Conservation (phyloP, 2,113 vertebrate species). For the Megatriorchis doriae region DNA sequence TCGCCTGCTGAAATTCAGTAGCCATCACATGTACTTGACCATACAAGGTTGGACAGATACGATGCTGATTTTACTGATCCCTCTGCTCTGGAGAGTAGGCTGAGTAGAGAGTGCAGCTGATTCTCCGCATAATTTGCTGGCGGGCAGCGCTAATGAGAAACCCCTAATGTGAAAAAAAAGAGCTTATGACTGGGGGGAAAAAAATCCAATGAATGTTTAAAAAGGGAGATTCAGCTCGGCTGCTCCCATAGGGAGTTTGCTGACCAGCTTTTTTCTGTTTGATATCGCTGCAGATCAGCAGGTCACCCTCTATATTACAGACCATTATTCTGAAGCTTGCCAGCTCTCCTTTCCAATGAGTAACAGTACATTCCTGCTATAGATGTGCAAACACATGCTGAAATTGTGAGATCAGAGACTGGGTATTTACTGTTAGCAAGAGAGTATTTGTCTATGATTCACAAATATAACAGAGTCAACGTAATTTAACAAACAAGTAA, state of each 20-base stretch:
- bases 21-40: neutral
- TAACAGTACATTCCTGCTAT: neutral
- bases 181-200: neutral
- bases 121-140: constrained; percentile 6
- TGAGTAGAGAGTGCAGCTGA: neutral
- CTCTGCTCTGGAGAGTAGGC: neutral
- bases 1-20: neutral
- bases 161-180: neutral
- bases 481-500: neutral
- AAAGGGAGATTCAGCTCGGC: constrained; percentile 44
- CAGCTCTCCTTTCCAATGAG: neutral
- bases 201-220: constrained; percentile 37
- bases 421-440: neutral
- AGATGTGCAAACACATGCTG: neutral
- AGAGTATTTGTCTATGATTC: neutral
- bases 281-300: constrained; percentile 1
- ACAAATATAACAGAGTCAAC: neutral
- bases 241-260: constrained; percentile 26
- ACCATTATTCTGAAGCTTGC: neutral
- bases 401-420: neutral
- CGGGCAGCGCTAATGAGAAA: constrained; percentile 62
- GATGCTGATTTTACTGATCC: neutral
- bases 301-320: neutral
- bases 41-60: fast-evolving
- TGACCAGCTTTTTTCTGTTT: constrained; percentile 39